Percentiles rank a stretch among this genome's conserved stretches.
phyloP scores from a whole-genome alignment of 2,113 vertebrate genomes.

The Clarias macrocephalus region DNA sequence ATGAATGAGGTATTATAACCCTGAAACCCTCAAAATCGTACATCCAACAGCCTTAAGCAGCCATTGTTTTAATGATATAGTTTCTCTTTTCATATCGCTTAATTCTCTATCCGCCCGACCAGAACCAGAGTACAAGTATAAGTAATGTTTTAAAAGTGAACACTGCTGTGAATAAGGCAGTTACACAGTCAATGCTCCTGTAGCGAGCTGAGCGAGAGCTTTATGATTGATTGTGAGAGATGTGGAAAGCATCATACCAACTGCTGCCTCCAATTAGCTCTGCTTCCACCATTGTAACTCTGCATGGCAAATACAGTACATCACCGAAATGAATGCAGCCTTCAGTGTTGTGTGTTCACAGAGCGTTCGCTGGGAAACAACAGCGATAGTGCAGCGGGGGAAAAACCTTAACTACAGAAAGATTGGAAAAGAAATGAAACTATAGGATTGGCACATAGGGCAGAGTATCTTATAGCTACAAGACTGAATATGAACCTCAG shows the following conservation, averaged over 20 bases:
- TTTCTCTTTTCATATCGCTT: not conserved
- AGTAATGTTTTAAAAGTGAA: not conserved
- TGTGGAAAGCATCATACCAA: constrained; percentile 51
- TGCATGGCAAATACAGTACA: constrained; percentile 42
- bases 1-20: not conserved
- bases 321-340: constrained; percentile 37
- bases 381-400: not conserved
- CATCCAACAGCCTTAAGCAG: not conserved
- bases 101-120: not conserved
- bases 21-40: not conserved
- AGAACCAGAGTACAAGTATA: not conserved
- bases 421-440: not conserved
- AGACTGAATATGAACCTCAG: not conserved
- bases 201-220: constrained; percentile 8
- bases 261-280: constrained; percentile 52
- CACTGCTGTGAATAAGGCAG: constrained; percentile 20
- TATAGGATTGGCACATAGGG: not conserved
- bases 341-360: constrained; percentile 8
- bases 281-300: constrained; percentile 26
- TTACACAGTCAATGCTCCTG: constrained; percentile 12
- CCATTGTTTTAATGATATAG: not conserved
- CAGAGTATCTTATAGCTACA: not conserved
- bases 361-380: constrained; percentile 8
- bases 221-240: constrained; percentile 59
- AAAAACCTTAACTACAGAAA: constrained; percentile 26